Evolutionary conservation across 2,888 invertebrate species (phyloP), one percentile per base, ranked within the genome.

Genomic region (Hirtodrosophila alboralis): DNA sequence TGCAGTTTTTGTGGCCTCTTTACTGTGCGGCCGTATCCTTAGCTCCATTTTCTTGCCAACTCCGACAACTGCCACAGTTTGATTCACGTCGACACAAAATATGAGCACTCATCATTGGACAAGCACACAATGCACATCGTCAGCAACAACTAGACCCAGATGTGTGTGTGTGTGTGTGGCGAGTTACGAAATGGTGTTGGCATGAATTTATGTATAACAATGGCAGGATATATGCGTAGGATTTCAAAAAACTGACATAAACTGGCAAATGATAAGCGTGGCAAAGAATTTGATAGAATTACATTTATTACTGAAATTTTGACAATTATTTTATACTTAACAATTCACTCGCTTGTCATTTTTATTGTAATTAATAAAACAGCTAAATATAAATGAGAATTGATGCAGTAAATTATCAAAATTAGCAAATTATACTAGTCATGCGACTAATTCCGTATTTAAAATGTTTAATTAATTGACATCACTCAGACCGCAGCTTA

Each of bases 91-190:
- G 36, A 52, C 51, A 54, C 56, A 56, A 64, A 68, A 72, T 72
- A 72, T 63, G 64, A 67, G 63, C 47, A 57, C 44, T 68, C 56
- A 33, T 69, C 57, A 74, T 61, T 61, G 44, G 41, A 73, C 61
- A 68, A 38, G 59, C 59, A 51, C 31, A 68, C 45, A 54, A 38
- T 45, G 48, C 62, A 33, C 47, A 58, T 36, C 33, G 12, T 21
- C 26, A 13, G 23, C 8, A 14, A 4, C 9, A 41, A 28, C 9
- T 28, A 14, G 14, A 9, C 12, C 10, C 14, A 34, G 28, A 13
- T 10, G 13, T 14, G 33, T 21, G 26, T 14, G n/a, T n/a, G n/a
- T 37, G 12, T 40, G 33, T 27, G 26, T n/a, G 23, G n/a, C 33
- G 37, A 4, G 26, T 26, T 43, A 26, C 36, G 30, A 28, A 48